Conservation (phyloP, 2,888 invertebrate genomes). For the Latrodectus elegans region DNA sequence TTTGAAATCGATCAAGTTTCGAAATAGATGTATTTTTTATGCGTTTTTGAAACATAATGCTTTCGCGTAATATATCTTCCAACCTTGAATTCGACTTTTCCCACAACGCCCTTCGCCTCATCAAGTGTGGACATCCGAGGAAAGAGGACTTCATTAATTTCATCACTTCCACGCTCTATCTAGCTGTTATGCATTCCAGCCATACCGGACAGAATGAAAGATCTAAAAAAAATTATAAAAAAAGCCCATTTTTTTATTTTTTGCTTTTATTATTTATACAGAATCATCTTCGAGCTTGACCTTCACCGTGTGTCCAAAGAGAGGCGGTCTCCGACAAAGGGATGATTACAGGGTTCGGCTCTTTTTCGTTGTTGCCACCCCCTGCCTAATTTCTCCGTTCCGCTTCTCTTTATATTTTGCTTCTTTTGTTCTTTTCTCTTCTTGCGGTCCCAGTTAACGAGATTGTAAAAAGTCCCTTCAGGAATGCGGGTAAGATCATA, state of each 20-base stretch:
- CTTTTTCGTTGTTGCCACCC: slow-evolving; percentile 16
- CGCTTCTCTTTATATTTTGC: neutral
- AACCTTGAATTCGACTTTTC: too few relatives aligned
- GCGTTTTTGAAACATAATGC: too few relatives aligned
- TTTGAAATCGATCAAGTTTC: too few relatives aligned
- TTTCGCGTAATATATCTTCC: too few relatives aligned
- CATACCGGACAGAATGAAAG: slow-evolving; percentile 8
- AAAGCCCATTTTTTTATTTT: neutral
- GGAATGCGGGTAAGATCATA: slow-evolving; percentile 13
- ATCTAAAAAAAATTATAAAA: neutral
- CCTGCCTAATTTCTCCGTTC: slow-evolving; percentile 19
- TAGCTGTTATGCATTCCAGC: slow-evolving; percentile 6
- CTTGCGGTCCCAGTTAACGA: slow-evolving; percentile 17
- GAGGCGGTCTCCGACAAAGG: slow-evolving; percentile 35
- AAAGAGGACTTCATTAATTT: neutral
- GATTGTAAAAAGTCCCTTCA: slow-evolving; percentile 12
- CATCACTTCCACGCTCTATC: slow-evolving; percentile 8
- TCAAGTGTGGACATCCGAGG: too few relatives aligned
- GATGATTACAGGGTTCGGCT: slow-evolving; percentile 56
- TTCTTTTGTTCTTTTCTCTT: slow-evolving; percentile 9
- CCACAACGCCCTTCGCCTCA: too few relatives aligned
- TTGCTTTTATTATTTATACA: slow-evolving; percentile 20
- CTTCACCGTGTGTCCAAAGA: slow-evolving; percentile 32
- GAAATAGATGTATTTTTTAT: too few relatives aligned
- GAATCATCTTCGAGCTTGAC: slow-evolving; percentile 15